Conservation (phyloP, 1,140 invertebrate species). For the Coelopa frigida region DNA sequence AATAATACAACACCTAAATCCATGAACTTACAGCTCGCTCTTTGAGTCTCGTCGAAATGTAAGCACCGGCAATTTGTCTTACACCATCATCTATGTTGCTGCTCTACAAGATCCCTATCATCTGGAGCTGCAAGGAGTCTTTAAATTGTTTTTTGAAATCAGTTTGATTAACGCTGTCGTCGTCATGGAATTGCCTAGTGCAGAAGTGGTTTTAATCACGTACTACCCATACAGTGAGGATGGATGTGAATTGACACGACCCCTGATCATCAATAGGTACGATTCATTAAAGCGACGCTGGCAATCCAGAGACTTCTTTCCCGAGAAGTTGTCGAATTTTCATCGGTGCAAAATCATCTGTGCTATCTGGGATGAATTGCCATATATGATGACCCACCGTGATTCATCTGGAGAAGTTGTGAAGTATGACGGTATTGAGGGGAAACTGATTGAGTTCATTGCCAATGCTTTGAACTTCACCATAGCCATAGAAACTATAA, state of each 20-base stretch:
- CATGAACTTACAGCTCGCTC: background rate
- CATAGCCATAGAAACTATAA: constrained; percentile 26
- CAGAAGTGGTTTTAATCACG: background rate
- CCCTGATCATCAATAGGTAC: background rate
- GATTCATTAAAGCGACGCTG: background rate
- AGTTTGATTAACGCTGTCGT: background rate
- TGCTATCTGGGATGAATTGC: constrained; percentile 36
- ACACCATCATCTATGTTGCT: background rate
- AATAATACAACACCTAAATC: too few species aligned
- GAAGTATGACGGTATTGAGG: constrained; percentile 29
- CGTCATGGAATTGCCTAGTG: background rate
- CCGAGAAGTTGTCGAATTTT: constrained; percentile 27
- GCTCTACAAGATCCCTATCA: background rate
- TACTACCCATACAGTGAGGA: background rate
- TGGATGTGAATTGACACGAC: background rate
- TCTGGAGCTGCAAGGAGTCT: background rate
- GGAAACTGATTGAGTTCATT: constrained; percentile 24
- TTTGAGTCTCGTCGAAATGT: background rate
- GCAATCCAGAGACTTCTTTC: constrained; percentile 16
- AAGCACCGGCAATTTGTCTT: background rate
- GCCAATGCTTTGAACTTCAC: constrained; percentile 29
- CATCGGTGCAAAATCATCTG: constrained; percentile 26
- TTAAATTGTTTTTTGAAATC: constrained; percentile 2
- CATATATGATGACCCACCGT: constrained; percentile 20
- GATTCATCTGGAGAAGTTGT: background rate